Conservation (phyloP, 2,113 vertebrate genomes). For the Vulpes vulpes region DNA sequence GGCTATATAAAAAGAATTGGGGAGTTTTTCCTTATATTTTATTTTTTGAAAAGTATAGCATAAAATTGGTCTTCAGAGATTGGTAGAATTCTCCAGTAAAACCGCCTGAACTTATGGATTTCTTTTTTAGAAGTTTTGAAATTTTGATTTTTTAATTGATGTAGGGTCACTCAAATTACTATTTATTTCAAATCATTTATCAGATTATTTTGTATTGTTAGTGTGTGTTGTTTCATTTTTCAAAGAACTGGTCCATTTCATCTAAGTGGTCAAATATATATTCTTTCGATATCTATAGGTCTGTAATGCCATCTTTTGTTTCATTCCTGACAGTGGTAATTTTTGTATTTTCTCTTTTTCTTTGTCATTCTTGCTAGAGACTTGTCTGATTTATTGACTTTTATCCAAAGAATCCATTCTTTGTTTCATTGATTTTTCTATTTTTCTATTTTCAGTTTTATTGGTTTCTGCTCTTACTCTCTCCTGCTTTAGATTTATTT, state of each 20-base stretch:
- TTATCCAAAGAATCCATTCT: slow-evolving; percentile 8
- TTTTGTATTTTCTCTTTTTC: background rate
- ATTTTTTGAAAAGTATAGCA: background rate
- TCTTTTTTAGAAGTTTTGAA: background rate
- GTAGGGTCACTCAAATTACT: background rate
- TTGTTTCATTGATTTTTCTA: background rate
- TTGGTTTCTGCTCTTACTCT: background rate
- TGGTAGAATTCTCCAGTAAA: background rate
- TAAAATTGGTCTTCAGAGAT: background rate
- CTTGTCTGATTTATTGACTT: background rate
- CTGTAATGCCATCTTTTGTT: background rate
- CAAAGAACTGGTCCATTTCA: background rate
- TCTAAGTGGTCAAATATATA: background rate
- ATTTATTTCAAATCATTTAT: background rate
- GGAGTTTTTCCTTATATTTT: background rate
- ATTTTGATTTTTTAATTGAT: background rate
- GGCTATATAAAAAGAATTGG: slow-evolving; percentile 13
- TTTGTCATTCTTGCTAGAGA: background rate
- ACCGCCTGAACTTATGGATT: background rate
- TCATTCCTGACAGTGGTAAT: slow-evolving; percentile 9
- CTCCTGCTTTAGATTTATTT: background rate
- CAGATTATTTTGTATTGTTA: background rate
- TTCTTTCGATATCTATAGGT: background rate
- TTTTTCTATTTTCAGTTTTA: background rate
- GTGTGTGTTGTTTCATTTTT: slow-evolving; percentile 11